phyloP scores from a whole-genome alignment of 2,797 vertebrate genomes.

The Synaphobranchus kaupii region DNA sequence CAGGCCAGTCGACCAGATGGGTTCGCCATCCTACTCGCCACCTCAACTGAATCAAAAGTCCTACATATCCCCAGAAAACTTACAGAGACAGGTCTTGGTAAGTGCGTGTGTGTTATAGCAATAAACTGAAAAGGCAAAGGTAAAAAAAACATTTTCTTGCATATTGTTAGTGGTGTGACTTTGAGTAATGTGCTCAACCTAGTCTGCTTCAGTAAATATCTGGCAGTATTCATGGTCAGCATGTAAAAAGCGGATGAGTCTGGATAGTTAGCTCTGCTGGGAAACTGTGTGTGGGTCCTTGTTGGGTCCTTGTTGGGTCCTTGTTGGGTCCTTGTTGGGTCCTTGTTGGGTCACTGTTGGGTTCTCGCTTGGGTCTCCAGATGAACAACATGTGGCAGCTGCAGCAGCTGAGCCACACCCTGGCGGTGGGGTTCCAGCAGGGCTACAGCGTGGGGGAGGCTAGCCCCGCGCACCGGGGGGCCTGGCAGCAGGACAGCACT shows the following conservation, averaged over 20 bases:
- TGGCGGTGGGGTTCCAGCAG: slow-evolving; percentile 50
- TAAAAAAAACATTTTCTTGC: too few species aligned
- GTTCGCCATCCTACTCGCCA: slow-evolving; percentile 53
- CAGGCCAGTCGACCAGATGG: slow-evolving; percentile 58
- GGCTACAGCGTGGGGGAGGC: slow-evolving; percentile 29
- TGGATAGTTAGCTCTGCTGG: neutral
- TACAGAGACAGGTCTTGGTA: slow-evolving; percentile 87
- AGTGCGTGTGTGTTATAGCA: neutral
- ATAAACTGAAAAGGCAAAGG: too few species aligned
- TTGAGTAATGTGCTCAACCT: too few species aligned
- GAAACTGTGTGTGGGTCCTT: neutral
- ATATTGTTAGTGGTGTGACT: too few species aligned
- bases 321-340: too few species aligned
- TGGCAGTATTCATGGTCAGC: neutral
- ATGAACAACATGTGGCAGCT: slow-evolving; percentile 77
- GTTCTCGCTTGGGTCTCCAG: slow-evolving; percentile 56
- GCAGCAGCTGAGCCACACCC: slow-evolving; percentile 57
- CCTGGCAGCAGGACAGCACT: slow-evolving; percentile 56
- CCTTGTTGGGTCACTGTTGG: too few species aligned
- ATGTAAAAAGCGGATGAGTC: neutral
- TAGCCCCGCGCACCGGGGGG: slow-evolving; percentile 34
- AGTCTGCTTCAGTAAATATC: neutral
- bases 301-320: too few species aligned
- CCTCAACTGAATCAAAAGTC: slow-evolving; percentile 70
- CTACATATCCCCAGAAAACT: slow-evolving; percentile 74